Conservation (phyloP, 2,113 vertebrate genomes). For the Copsychus sechellarum region DNA sequence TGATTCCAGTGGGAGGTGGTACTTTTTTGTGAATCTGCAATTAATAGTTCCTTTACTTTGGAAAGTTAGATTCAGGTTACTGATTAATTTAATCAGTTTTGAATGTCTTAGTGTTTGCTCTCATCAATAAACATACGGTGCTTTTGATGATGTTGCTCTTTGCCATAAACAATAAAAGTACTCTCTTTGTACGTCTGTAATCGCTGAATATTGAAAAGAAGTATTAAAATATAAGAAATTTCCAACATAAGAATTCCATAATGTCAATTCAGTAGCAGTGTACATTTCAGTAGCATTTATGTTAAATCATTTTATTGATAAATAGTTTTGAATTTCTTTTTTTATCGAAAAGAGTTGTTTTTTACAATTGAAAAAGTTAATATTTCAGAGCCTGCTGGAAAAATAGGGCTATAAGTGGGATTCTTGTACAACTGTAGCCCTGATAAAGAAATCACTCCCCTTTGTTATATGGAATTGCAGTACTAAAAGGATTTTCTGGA, state of each 20-base stretch:
- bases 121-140: not conserved
- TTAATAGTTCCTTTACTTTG: not conserved
- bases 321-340: not conserved
- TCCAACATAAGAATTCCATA: not conserved
- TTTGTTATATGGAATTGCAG: not conserved
- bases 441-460: not conserved
- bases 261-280: not conserved
- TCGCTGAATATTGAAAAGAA: not conserved
- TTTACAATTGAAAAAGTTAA: not conserved
- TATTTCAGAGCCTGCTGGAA: not conserved
- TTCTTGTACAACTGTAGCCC: not conserved
- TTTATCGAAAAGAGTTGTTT: not conserved
- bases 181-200: not conserved
- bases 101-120: not conserved
- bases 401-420: not conserved
- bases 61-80: not conserved
- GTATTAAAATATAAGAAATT: not conserved
- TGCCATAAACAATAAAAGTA: not conserved
- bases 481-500: not conserved
- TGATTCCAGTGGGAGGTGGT: not conserved
- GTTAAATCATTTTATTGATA: not conserved
- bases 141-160: not conserved
- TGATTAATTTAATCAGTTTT: not conserved
- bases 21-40: not conserved
- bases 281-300: not conserved